Base-by-base conservation (phyloP, 1,140 invertebrate genomes). In the Calycopis cecrops region DNA sequence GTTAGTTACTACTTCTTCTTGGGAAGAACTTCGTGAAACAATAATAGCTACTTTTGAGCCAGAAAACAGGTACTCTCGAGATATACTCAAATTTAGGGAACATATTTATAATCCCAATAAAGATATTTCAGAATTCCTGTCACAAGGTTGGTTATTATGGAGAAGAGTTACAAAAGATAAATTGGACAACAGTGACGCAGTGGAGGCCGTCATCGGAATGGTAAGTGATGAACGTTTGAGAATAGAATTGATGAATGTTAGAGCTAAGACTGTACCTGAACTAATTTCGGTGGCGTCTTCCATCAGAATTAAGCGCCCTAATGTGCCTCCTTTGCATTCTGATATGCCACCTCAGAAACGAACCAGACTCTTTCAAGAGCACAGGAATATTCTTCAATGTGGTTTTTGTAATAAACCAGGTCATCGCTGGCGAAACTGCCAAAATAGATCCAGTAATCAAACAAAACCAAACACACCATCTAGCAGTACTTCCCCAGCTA, bases 11-110 rank as follows among this genome's bases (percentile, higher is more conserved):
- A 63, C 62, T 6, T 47, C 54, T 4, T 54, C 63, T 6, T 67
- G 68, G 63, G 16, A 49, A 10, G 61, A 71, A 50, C 37, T 71
- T 21, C 52, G 63, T 3, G 10, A 65, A 16, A 38, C 52, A 21
- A 11, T 71, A 3, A 63, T 65, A 9, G 62, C 62, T 1, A 71
- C 68, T 0, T 71, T 71, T 52, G 68, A 65, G 60, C 62, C 65
- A 0, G 62, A 71, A 33, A 56, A 59, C 40, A 34, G 67, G n/a
- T 65, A 64, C 37, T 67, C 59, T 3, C 42, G 59, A 3, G 59
- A 64, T 35, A 56, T 60, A 0, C 6, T 57, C 16, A 11, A 35
- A 4, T 59, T 61, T 35, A 35, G 55, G 10, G 61, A 63, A 48
- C 61, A 67, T 54, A 16, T 11, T 48, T 63, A 56, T 54, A 55